Evolutionary conservation across 2,888 invertebrate species (phyloP), one percentile per base, ranked within the genome.

Genomic region (Thecophora atra): DNA sequence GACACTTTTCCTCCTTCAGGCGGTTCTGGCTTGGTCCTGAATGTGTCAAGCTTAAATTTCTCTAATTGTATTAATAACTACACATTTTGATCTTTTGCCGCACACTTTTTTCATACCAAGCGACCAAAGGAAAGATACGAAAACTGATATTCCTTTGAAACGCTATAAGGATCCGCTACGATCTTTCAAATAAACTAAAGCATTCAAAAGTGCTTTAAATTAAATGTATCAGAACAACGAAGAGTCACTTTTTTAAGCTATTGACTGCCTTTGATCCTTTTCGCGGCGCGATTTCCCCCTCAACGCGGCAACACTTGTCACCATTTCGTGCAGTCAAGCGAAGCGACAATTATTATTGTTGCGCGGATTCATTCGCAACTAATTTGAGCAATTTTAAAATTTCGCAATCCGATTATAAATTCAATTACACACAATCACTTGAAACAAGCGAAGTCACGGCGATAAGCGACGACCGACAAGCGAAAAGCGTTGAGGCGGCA

Each of bases 221-320:
- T 47, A 47, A 47, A n/a, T 47, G 47, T 15, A 47, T 5, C 4
- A 17, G 47, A 47, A 47, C 11, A 47, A 47, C n/a, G 37, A 47
- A 15, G 47, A 47, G 0, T 11, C 2, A 58, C 58, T 24, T 54
- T n/a, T 54, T 17, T 26, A 24, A 15, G 37, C 37, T 37, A 11
- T 6, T 58, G 26, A 28, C 3, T 7, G 5, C 58, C 6, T 58
- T 28, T 17, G 15, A 3, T 24, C 58, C 58, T 28, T 15, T 28
- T 58, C 15, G 7, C 26, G 11, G 15, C 19, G 2, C 60, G n/a
- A 19, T 8, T 37, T 28, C 28, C 66, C 54, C 52, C 54, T 37
- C 30, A 60, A 68, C 30, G 26, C 51, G 72, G 56, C 17, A 73
- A 79, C 82, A 81, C 80, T 82, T 81, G 81, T 78, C 80, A 79